These are phyloP conservation scores for Rhyacophila evoluta DNA, from an alignment of 2,888 invertebrate species.

Conservation along the genomic window DNA sequence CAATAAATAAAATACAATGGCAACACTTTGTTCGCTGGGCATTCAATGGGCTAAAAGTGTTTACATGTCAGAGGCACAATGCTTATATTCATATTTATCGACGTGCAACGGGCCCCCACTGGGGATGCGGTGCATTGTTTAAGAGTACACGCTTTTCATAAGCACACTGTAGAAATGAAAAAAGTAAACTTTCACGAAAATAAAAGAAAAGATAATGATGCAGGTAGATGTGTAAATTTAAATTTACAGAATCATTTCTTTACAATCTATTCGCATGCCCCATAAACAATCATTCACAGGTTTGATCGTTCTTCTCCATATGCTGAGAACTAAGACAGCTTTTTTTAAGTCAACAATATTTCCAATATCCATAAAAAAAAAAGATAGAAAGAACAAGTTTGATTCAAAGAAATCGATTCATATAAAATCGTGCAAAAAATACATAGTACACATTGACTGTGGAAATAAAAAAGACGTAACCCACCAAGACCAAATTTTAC, in stretches of 20 bases:
- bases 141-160: conserved; percentile 15
- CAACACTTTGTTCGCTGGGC: conserved; percentile 28
- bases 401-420: too few relatives aligned
- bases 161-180: background rate
- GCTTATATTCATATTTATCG: conserved; percentile 48
- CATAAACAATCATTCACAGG: too few relatives aligned
- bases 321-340: too few relatives aligned
- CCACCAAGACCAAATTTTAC: too few relatives aligned
- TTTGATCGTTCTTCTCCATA: too few relatives aligned
- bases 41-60: conserved; percentile 49
- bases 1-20: conserved; percentile 19
- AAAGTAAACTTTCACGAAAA: conserved; percentile 14
- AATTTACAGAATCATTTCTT: background rate
- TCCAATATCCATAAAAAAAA: too few relatives aligned
- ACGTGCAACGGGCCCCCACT: conserved; percentile 19
- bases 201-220: too few relatives aligned
- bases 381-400: too few relatives aligned
- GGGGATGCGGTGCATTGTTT: conserved; percentile 26
- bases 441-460: too few relatives aligned
- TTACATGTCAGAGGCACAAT: conserved; percentile 51
- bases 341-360: too few relatives aligned
- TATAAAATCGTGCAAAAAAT: too few relatives aligned
- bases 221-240: background rate
- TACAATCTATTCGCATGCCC: background rate
- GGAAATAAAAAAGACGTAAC: too few relatives aligned